Conservation (phyloP, 2,113 vertebrate genomes). For the Salvelinus alpinus region DNA sequence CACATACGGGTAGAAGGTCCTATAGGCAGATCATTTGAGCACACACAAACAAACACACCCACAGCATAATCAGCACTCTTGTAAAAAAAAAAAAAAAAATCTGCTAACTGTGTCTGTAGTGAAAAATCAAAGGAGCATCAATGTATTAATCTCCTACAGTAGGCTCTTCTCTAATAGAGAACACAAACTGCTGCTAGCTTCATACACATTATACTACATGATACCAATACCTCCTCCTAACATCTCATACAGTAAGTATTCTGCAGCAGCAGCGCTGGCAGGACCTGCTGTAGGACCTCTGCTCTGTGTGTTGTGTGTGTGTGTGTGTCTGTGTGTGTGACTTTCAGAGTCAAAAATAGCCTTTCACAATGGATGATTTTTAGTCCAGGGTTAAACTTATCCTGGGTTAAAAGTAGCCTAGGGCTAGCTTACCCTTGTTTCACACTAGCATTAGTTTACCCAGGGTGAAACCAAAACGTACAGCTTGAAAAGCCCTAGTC, state of each 20-base stretch:
- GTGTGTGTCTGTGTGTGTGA: conserved; percentile 7
- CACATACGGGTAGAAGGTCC: neutral
- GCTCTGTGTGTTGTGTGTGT: conserved; percentile 18
- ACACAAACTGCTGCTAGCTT: conserved; percentile 17
- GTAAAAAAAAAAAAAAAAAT: conserved; percentile 21
- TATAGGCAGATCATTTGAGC: conserved; percentile 1
- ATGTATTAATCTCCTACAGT: conserved; percentile 53
- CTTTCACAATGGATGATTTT: too few relatives aligned
- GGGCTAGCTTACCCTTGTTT: too few relatives aligned
- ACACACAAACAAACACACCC: conserved; percentile 18
- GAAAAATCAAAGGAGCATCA: conserved; percentile 56
- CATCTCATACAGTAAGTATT: neutral
- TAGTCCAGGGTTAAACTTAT: too few relatives aligned
- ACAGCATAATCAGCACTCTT: conserved; percentile 26
- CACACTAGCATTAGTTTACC: too few relatives aligned
- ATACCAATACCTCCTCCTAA: neutral
- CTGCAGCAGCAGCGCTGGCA: neutral
- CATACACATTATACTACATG: neutral
- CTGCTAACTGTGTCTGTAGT: conserved; percentile 35
- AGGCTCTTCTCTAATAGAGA: conserved; percentile 19
- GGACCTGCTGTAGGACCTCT: neutral
- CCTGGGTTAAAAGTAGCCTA: too few relatives aligned
- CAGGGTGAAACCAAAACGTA: too few relatives aligned
- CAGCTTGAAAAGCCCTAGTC: too few relatives aligned
- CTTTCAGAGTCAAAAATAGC: neutral